phyloP scores from a whole-genome alignment of 2,113 vertebrate genomes.

The Syrrhaptes paradoxus region DNA sequence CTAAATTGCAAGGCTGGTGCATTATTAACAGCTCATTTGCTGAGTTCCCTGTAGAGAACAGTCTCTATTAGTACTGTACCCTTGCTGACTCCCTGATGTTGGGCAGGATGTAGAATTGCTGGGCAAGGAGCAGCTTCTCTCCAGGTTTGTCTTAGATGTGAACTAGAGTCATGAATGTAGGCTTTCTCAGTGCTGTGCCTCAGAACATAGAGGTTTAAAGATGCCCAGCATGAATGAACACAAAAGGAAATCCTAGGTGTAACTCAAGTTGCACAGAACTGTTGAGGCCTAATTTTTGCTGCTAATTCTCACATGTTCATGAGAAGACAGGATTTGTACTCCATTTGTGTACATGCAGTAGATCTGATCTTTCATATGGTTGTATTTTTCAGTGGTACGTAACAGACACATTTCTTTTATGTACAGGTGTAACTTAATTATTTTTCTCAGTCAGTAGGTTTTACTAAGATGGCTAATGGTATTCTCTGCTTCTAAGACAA shows the following conservation, averaged over 20 bases:
- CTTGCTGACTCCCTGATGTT: not conserved
- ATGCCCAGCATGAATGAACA: not conserved
- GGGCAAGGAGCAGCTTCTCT: not conserved
- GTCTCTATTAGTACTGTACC: not conserved
- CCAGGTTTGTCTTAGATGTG: not conserved
- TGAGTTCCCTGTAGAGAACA: not conserved
- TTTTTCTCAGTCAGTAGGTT: not conserved
- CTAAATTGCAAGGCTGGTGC: not conserved
- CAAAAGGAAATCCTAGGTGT: not conserved
- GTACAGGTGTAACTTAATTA: not conserved
- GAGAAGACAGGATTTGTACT: not conserved
- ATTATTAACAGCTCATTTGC: not conserved
- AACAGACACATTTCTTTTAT: not conserved
- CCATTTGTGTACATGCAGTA: not conserved
- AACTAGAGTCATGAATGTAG: not conserved
- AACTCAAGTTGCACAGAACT: not conserved
- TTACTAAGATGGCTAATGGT: not conserved
- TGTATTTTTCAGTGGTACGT: not conserved
- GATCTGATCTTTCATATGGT: not conserved
- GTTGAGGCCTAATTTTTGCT: not conserved
- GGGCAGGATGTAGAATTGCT: not conserved
- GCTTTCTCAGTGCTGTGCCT: not conserved
- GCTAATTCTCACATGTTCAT: not conserved
- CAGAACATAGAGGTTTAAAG: not conserved
- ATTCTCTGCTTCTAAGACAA: not conserved